A percentile compares a stretch with the other conserved stretches of the same genome.
These are phyloP conservation scores for Spermophilus dauricus DNA, from an alignment of 2,113 vertebrate genomes.

Conservation along the genomic window DNA sequence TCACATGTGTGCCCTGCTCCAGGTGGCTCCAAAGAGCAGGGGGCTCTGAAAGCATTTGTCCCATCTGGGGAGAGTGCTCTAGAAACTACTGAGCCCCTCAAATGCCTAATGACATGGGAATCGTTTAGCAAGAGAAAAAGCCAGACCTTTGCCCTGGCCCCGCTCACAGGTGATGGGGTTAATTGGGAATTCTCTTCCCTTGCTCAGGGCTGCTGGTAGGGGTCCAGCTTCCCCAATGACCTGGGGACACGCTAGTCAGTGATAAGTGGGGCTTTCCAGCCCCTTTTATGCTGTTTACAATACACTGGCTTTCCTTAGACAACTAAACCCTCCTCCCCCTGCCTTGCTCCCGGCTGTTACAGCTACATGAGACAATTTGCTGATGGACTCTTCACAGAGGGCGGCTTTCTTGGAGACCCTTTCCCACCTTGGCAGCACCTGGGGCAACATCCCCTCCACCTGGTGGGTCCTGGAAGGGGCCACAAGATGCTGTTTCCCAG, in stretches of 20 bases:
- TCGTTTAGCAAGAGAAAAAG: conserved; percentile 80
- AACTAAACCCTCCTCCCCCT: conserved; percentile 75
- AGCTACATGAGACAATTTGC: conserved; percentile 88
- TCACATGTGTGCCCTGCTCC: not conserved
- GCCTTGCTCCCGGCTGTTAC: conserved; percentile 89
- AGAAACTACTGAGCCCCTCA: not conserved
- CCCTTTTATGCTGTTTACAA: conserved; percentile 93
- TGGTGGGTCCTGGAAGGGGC: conserved; percentile 68
- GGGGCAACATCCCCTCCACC: conserved; percentile 74
- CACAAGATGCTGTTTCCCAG: conserved; percentile 53
- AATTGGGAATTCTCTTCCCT: conserved; percentile 82
- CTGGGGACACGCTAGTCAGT: conserved; percentile 89
- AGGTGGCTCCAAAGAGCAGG: not conserved
- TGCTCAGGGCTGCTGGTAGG: conserved; percentile 73
- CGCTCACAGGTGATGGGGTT: conserved; percentile 76
- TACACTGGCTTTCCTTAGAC: conserved; percentile 90
- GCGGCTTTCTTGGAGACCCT: conserved; percentile 48
- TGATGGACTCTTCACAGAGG: conserved; percentile 82
- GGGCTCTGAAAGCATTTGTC: not conserved
- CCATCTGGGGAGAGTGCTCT: not conserved
- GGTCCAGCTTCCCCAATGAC: conserved; percentile 85
- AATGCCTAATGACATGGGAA: conserved; percentile 60
- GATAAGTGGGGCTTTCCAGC: conserved; percentile 88
- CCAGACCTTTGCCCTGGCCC: conserved; percentile 78
- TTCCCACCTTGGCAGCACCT: conserved; percentile 22